phyloP scores from a whole-genome alignment of 1,140 invertebrate genomes.

The Pantala flavescens region DNA sequence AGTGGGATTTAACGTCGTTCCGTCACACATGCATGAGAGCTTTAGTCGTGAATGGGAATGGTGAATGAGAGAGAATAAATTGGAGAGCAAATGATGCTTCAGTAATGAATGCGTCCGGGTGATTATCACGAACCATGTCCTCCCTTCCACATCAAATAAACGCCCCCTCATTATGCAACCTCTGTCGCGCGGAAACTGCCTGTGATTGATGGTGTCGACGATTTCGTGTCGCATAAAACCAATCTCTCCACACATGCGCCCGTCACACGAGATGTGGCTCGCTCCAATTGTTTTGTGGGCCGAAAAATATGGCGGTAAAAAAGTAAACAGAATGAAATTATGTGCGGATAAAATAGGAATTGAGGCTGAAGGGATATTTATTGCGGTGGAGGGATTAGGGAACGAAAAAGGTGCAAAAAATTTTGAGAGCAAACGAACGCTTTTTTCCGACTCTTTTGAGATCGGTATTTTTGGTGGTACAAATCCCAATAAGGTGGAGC shows the following conservation, averaged over 20 bases:
- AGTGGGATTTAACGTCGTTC: no score
- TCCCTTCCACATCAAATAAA: background rate
- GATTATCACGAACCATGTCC: background rate
- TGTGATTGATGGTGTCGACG: background rate
- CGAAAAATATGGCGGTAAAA: no score
- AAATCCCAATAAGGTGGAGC: background rate
- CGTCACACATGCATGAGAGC: no score
- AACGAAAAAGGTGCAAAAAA: no score
- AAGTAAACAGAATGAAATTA: no score
- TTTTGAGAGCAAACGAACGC: no score
- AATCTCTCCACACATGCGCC: background rate
- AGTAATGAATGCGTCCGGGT: background rate
- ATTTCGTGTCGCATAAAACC: slow-evolving; percentile 1
- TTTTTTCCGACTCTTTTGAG: background rate
- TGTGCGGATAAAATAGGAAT: no score
- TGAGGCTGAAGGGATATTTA: no score
- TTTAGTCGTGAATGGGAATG: background rate
- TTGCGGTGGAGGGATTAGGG: no score
- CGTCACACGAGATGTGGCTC: background rate
- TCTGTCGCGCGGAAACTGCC: background rate
- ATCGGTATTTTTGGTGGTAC: background rate
- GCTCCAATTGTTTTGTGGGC: no score
- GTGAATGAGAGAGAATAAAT: background rate
- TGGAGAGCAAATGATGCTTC: slow-evolving; percentile 1
- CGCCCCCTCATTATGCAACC: background rate